Conservation (phyloP, 2,797 vertebrate genomes). For the Peromyscus aztecus region DNA sequence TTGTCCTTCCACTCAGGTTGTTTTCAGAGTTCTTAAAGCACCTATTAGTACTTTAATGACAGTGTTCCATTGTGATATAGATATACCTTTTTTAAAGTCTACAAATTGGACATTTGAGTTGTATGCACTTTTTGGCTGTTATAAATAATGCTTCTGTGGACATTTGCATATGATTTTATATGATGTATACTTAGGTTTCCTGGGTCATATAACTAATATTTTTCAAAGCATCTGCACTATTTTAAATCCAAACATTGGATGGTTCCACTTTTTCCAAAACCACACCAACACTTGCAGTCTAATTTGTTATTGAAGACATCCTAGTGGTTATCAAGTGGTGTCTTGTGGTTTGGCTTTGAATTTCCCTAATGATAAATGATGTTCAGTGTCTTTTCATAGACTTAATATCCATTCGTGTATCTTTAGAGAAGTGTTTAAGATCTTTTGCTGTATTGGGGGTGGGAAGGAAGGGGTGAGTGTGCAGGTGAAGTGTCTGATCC, state of each 20-base stretch:
- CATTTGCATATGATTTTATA: conserved; percentile 6
- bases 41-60: conserved; percentile 7
- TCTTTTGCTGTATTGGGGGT: not conserved
- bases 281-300: not conserved
- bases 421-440: not conserved
- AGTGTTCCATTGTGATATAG: not conserved
- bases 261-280: not conserved
- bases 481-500: no score
- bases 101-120: not conserved
- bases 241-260: conserved; percentile 12
- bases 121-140: not conserved
- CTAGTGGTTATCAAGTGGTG: not conserved
- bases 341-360: conserved; percentile 34
- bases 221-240: not conserved
- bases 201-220: not conserved
- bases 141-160: conserved; percentile 32
- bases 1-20: not conserved
- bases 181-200: not conserved
- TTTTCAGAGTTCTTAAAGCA: conserved; percentile 21
- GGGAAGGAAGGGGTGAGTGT: not conserved
- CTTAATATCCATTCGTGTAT: not conserved
- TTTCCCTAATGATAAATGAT: conserved; percentile 1
- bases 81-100: not conserved
- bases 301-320: conserved; percentile 13
- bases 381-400: not conserved